Evolutionary conservation across 2,113 vertebrate species (phyloP).

Genomic region (Sarotherodon lohbergeri): DNA sequence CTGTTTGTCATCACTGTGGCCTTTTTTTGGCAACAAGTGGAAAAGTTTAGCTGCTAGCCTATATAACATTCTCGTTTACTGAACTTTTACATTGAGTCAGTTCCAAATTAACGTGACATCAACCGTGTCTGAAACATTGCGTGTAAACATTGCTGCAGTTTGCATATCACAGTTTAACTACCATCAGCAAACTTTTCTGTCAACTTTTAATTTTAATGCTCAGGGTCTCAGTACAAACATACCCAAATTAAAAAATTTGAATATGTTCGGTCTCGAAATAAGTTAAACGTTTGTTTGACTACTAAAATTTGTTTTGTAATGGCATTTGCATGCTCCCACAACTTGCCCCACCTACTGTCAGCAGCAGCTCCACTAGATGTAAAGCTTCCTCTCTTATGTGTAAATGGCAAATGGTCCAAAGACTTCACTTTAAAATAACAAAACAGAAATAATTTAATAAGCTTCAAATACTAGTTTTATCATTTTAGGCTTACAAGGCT

Average conservation of each 20-base stretch:
- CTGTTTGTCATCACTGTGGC: neutral
- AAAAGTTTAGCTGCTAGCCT: neutral
- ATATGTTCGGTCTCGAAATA: neutral
- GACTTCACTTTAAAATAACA: neutral
- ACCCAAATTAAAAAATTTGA: neutral
- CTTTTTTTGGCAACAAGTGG: neutral
- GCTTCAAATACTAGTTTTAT: neutral
- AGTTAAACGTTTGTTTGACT: neutral
- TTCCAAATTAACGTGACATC: neutral
- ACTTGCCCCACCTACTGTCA: neutral
- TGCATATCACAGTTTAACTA: neutral
- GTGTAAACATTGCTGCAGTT: neutral
- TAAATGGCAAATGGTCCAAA: neutral
- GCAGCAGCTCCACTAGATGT: neutral
- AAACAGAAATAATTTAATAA: neutral
- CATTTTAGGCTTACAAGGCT: neutral
- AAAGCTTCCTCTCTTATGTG: neutral
- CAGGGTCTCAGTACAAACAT: neutral
- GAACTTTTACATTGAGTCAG: neutral
- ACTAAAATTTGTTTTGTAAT: neutral
- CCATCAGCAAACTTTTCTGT: neutral
- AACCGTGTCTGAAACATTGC: neutral
- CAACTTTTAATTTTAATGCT: neutral
- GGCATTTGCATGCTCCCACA: neutral
- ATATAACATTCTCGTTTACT: neutral